A percentile compares a stretch with the other conserved stretches of the same genome.
Evolutionary conservation across 1,140 invertebrate species (phyloP).

Genomic region (Penaeus chinensis): DNA sequence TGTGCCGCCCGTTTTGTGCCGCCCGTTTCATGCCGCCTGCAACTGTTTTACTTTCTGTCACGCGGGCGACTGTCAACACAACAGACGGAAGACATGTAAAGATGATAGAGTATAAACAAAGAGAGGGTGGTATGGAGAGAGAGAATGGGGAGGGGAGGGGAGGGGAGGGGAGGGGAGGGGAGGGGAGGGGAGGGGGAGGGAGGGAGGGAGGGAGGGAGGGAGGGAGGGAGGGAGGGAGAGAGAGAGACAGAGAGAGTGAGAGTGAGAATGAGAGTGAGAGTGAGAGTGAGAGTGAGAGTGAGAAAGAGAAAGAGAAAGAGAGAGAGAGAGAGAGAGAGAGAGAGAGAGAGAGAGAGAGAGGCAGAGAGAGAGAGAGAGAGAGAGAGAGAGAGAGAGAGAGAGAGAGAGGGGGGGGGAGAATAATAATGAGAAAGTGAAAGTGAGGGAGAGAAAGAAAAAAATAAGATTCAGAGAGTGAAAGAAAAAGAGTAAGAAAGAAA

Average conservation of each 20-base stretch:
- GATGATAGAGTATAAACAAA: background rate
- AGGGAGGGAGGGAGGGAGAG: conserved; percentile 17
- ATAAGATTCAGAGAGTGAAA: background rate
- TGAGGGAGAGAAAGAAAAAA: background rate
- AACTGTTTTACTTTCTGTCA: no score
- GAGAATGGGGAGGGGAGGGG: no score
- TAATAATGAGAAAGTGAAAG: no score
- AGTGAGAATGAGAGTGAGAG: background rate
- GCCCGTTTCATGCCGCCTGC: no score
- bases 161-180: background rate
- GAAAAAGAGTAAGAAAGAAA: background rate
- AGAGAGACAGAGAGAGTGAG: conserved; percentile 12
- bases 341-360: background rate
- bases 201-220: background rate
- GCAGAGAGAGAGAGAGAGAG: no score
- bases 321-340: background rate
- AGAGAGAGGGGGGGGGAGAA: conserved; percentile 11
- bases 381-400: background rate
- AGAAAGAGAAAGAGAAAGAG: background rate
- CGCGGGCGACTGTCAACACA: no score
- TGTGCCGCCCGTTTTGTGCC: no score
- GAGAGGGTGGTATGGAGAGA: background rate
- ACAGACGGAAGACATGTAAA: background rate
- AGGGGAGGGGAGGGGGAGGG: background rate
- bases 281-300: background rate